Conservation (phyloP, 2,888 invertebrate species). For the Erynnis tages region DNA sequence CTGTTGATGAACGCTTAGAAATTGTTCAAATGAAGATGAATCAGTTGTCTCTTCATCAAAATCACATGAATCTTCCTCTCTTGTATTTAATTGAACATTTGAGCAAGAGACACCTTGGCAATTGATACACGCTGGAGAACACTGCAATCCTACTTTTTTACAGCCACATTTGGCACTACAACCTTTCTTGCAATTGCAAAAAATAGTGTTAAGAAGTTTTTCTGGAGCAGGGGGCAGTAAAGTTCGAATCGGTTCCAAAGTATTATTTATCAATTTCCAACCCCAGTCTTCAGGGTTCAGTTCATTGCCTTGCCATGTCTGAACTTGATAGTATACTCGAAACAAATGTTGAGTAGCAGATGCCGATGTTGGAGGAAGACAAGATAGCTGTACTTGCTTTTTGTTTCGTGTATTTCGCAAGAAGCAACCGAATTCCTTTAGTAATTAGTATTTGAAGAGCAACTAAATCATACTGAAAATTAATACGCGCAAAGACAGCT, state of each 20-base stretch:
- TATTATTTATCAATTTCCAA: not conserved
- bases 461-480: not conserved
- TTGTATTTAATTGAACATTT: not conserved
- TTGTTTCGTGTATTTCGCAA: no score
- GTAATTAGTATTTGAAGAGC: not conserved
- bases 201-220: conserved; percentile 33
- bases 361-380: conserved; percentile 27
- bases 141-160: not conserved
- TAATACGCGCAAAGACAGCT: not conserved
- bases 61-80: not conserved
- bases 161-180: conserved; percentile 20
- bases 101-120: not conserved
- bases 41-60: not conserved
- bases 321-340: conserved; percentile 6
- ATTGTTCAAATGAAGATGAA: not conserved
- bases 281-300: not conserved
- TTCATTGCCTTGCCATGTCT: not conserved
- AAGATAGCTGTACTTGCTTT: conserved; percentile 27
- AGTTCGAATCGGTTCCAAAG: not conserved
- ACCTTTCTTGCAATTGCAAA: conserved; percentile 35
- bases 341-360: conserved; percentile 27
- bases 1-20: not conserved
- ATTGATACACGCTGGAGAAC: not conserved
- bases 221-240: conserved; percentile 30
- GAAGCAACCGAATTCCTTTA: no score